Evolutionary conservation across 1,140 invertebrate species (phyloP), one percentile per base, ranked within the genome.

Genomic region (Steinernema feltiae): DNA sequence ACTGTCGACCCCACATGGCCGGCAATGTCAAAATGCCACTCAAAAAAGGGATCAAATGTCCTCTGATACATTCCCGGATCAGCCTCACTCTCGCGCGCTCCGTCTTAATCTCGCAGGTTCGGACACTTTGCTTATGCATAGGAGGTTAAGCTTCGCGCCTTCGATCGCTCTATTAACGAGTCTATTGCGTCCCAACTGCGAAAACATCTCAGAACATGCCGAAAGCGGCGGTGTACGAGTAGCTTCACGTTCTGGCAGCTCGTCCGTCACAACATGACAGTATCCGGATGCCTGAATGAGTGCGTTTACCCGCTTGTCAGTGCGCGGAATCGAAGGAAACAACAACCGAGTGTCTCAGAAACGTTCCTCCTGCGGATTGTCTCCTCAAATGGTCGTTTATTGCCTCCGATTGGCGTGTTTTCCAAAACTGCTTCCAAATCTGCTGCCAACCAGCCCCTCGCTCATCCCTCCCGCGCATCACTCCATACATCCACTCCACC

Each of bases 1-100:
- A 63, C 53, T 63, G 53, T 63, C 24, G 53, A 63, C 53, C 53
- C 24, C 53, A 63, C 7, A 63, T n/a, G 53, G 53, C 53, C 53
- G 12, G n/a, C n/a, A n/a, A n/a, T n/a, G n/a, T n/a, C n/a, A n/a
- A n/a, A 63, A 7, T 63, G 53, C 24, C 53, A 63, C 53, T 63
- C 53, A 63, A 63, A 63, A 63, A 63, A 27, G 24, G 3, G 53
- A 63, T 27, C 35, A 18, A 41, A 41, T 41, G 18, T 41, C 35
- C 7, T 41, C 7, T 41, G 7, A 41, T 18, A 41, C 7, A 41
- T 18, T 41, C 7, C 7, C 35, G 35, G 18, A 41, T n/a, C n/a
- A n/a, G n/a, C n/a, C n/a, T n/a, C n/a, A n/a, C n/a, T n/a, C n/a
- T n/a, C n/a, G n/a, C n/a, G n/a, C n/a, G n/a, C n/a, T n/a, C n/a